Percentiles rank a stretch among this genome's conserved stretches.
Conservation (phyloP, 1,140 invertebrate genomes). For the Zeugodacus cucurbitae region DNA sequence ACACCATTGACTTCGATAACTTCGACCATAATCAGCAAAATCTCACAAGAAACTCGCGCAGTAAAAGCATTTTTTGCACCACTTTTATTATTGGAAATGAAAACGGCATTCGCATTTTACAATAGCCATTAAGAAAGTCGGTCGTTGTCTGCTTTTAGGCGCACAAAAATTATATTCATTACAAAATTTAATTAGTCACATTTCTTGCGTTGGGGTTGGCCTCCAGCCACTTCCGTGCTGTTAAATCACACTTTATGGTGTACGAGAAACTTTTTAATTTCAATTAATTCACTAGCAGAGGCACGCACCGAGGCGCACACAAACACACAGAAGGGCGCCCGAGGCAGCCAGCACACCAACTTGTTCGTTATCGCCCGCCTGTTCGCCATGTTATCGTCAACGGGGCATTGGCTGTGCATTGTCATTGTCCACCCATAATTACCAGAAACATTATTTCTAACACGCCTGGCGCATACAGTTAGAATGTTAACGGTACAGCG, state of each 20-base stretch:
- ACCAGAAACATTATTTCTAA: background rate
- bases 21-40: too few species aligned
- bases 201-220: background rate
- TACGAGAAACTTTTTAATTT: conserved; percentile 1
- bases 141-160: conserved; percentile 1
- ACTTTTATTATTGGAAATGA: background rate
- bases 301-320: background rate
- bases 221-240: background rate
- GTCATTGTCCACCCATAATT: background rate
- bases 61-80: too few species aligned
- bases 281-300: background rate
- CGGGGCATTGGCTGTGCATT: background rate
- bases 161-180: conserved; percentile 9
- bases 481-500: background rate
- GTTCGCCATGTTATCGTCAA: background rate
- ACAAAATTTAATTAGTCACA: conserved; percentile 25
- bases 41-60: too few species aligned
- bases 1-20: background rate
- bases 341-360: background rate
- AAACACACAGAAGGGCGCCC: background rate
- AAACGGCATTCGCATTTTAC: background rate
- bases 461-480: background rate
- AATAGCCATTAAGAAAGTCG: background rate
- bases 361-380: background rate
- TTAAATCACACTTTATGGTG: background rate